phyloP scores from a whole-genome alignment of 2,113 vertebrate species.

The Ictalurus furcatus region DNA sequence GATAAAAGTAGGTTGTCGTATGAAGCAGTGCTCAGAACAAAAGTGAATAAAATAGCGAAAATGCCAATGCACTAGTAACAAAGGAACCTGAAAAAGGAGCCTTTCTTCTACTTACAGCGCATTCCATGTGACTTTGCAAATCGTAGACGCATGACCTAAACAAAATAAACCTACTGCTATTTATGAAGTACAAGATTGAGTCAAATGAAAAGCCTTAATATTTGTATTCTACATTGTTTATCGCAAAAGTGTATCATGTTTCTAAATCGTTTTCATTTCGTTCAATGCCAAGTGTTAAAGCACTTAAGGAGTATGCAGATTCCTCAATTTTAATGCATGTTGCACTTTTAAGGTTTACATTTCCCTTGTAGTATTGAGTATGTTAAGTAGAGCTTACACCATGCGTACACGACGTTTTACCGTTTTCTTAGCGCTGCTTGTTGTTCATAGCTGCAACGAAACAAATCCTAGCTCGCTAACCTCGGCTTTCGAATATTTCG shows the following conservation, averaged over 20 bases:
- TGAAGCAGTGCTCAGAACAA: neutral
- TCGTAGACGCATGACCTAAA: neutral
- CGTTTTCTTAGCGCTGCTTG: neutral
- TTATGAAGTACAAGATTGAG: neutral
- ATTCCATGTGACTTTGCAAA: neutral
- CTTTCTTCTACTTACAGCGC: too few species aligned
- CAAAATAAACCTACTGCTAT: neutral
- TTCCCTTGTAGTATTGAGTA: neutral
- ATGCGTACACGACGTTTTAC: neutral
- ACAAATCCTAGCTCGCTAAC: neutral
- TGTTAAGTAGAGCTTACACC: neutral
- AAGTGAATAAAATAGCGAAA: too few species aligned
- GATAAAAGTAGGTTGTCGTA: neutral
- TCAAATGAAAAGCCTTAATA: neutral
- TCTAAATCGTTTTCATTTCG: neutral
- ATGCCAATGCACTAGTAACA: neutral
- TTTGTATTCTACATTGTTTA: neutral
- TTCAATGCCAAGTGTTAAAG: too few species aligned
- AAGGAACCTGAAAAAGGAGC: neutral
- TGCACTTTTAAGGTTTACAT: neutral
- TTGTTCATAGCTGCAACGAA: neutral
- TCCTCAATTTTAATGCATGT: neutral
- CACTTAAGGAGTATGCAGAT: too few species aligned
- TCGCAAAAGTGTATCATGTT: neutral
- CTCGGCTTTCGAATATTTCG: neutral